phyloP scores from a whole-genome alignment of 2,888 invertebrate genomes.

The Clistopyga incitator region DNA sequence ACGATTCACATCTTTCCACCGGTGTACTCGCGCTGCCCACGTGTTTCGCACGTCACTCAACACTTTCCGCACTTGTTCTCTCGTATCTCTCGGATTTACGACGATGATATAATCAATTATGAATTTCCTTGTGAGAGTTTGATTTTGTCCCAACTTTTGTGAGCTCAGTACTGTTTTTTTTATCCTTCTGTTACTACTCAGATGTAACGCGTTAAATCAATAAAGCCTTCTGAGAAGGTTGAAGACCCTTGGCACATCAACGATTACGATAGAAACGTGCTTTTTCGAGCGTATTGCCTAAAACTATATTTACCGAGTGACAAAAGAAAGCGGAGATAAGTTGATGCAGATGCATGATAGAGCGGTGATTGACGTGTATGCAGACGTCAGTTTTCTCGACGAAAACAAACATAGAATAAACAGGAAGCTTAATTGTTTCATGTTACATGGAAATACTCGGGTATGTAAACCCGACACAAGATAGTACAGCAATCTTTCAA shows the following conservation, averaged over 20 bases:
- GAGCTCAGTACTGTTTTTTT: not conserved
- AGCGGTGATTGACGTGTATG: constrained; percentile 26
- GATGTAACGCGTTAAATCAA: constrained; percentile 16
- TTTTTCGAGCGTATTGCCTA: constrained; percentile 16
- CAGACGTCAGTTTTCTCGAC: not conserved
- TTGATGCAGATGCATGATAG: constrained; percentile 28
- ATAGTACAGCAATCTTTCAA: not conserved
- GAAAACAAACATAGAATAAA: constrained; percentile 17
- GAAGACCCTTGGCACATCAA: constrained; percentile 37
- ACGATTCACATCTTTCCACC: constrained; percentile 3
- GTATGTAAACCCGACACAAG: not conserved
- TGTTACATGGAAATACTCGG: not conserved
- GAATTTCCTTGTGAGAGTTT: not conserved
- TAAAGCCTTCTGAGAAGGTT: constrained; percentile 18
- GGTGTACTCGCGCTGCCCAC: constrained; percentile 3
- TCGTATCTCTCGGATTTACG: too few species aligned
- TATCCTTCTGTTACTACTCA: not conserved
- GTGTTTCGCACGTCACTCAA: constrained; percentile 24
- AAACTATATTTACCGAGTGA: constrained; percentile 53
- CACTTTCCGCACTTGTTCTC: not conserved
- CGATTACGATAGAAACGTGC: not conserved
- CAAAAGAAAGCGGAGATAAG: constrained; percentile 6
- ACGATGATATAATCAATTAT: not conserved
- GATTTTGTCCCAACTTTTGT: not conserved
- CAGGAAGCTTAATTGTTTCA: not conserved